Percentiles rank a stretch among this genome's conserved stretches.
These are phyloP conservation scores for Pyrochroa serraticornis DNA, from an alignment of 2,888 invertebrate species.

Conservation along the genomic window DNA sequence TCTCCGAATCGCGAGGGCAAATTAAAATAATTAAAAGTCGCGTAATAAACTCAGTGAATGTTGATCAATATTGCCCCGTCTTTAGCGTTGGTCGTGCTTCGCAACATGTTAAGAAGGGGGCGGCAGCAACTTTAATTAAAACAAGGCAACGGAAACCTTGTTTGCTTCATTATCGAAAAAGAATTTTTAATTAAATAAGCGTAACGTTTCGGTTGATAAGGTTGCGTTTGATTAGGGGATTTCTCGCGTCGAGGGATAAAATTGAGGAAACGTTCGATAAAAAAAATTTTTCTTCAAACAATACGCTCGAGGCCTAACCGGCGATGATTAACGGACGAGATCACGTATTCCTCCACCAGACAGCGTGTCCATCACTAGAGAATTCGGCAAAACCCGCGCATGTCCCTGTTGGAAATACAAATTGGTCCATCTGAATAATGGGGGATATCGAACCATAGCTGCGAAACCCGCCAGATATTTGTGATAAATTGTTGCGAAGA, in stretches of 20 bases:
- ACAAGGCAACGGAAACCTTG: conserved; percentile 25
- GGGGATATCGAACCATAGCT: conserved; percentile 37
- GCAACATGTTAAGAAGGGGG: conserved; percentile 16
- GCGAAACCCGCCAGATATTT: conserved; percentile 38
- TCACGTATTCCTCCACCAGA: background rate
- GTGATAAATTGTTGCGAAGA: conserved; percentile 46
- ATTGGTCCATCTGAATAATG: conserved; percentile 21
- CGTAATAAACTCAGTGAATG: conserved; percentile 36
- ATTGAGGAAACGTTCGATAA: conserved; percentile 31
- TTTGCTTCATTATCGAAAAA: conserved; percentile 16
- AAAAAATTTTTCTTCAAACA: conserved; percentile 26
- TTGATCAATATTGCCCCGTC: conserved; percentile 37
- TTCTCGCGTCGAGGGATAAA: conserved; percentile 20
- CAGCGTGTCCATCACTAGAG: background rate
- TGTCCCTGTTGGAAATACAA: conserved; percentile 14
- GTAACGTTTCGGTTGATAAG: conserved; percentile 2
- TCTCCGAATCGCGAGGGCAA: conserved; percentile 26
- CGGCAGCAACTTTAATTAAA: conserved; percentile 40
- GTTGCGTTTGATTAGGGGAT: conserved; percentile 14
- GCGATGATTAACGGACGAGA: background rate
- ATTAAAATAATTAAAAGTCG: conserved; percentile 39
- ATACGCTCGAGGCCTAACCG: conserved; percentile 13
- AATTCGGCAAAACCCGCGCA: background rate
- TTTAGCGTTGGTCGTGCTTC: conserved; percentile 13
- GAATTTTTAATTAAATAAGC: conserved; percentile 38